Conservation (phyloP, 2,888 invertebrate genomes). For the Tanypteryx hageni region DNA sequence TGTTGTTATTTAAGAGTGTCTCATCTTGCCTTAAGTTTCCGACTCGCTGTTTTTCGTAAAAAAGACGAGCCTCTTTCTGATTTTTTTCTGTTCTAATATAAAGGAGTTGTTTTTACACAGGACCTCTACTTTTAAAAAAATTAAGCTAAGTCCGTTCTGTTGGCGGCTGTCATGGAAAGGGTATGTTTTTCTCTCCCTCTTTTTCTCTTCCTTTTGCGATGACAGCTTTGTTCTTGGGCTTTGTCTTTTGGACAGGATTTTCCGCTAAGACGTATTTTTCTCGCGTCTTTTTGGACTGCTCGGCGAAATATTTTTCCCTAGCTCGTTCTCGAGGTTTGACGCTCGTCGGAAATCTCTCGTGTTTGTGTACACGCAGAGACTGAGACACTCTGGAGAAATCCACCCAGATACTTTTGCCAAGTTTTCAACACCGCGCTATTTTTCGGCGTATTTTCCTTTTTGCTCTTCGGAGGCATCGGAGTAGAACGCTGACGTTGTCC, state of each 20-base stretch:
- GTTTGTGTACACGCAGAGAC: not conserved
- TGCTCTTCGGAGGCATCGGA: not conserved
- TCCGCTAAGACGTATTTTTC: not conserved
- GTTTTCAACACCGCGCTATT: not conserved
- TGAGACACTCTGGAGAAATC: not conserved
- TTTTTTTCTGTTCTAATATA: not conserved
- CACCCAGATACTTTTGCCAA: not conserved
- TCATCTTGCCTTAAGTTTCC: not conserved
- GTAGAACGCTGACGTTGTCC: not conserved
- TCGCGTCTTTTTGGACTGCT: not conserved
- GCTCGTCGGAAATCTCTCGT: not conserved
- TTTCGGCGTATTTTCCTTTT: not conserved
- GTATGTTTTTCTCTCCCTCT: not conserved
- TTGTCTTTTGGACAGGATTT: constrained; percentile 5
- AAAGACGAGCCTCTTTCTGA: not conserved
- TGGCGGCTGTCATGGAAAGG: not conserved
- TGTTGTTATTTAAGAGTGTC: not conserved
- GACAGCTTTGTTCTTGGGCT: not conserved
- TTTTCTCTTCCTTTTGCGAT: not conserved
- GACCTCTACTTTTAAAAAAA: not conserved
- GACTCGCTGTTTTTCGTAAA: not conserved
- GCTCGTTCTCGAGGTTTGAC: not conserved
- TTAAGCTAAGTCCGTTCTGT: not conserved
- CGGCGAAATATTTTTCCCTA: not conserved
- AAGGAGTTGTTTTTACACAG: not conserved